Evolutionary conservation across 2,888 invertebrate species (phyloP).

Genomic region (Lysandra coridon): DNA sequence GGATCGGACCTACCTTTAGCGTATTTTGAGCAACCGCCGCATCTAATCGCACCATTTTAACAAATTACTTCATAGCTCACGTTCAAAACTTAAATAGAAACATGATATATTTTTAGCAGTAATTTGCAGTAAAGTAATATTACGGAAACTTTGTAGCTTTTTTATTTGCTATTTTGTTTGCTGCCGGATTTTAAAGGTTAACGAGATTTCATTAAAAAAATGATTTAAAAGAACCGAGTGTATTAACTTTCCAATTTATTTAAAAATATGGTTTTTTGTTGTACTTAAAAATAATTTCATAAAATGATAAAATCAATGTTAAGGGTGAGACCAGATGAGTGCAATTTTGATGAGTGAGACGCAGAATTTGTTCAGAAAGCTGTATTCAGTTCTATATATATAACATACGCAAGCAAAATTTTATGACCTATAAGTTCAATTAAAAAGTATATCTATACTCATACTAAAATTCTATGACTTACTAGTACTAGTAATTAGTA

Average conservation of each 20-base stretch:
- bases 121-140: background rate
- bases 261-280: background rate
- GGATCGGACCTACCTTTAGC: background rate
- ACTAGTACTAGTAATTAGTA: no score
- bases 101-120: conserved; percentile 11
- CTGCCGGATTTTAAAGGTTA: background rate
- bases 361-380: no score
- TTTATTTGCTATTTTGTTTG: background rate
- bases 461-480: no score
- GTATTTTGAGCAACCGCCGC: background rate
- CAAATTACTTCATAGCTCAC: background rate
- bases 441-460: no score
- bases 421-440: background rate
- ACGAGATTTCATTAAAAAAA: background rate
- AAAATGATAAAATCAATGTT: no score
- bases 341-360: no score
- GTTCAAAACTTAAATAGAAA: conserved; percentile 3
- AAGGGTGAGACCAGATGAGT: no score
- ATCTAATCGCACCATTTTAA: background rate
- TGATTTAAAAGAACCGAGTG: background rate
- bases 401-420: background rate
- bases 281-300: no score
- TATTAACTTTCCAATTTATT: background rate
- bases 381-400: background rate
- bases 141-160: background rate